A percentile compares a stretch with the other conserved stretches of the same genome.
Conservation (phyloP, 2,888 invertebrate genomes). For the Dynastes tityus region DNA sequence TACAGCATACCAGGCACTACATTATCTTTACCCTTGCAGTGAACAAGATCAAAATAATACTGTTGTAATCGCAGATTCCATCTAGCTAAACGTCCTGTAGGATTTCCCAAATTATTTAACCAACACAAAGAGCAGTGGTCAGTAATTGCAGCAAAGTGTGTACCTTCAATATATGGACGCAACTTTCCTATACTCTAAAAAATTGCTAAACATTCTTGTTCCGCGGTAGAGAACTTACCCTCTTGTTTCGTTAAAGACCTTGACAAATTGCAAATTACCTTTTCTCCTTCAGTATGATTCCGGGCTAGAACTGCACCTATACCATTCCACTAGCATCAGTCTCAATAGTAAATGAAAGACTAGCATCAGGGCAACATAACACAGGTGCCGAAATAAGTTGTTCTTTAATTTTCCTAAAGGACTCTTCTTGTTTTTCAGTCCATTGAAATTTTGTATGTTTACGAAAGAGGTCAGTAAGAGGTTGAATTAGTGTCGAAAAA, state of each 20-base stretch:
- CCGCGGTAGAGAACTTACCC: slow-evolving; percentile 48
- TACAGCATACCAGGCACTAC: slow-evolving; percentile 8
- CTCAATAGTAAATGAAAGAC: slow-evolving; percentile 33
- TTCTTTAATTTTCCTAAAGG: slow-evolving; percentile 46
- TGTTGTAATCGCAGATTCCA: slow-evolving; percentile 51
- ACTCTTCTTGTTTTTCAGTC: slow-evolving; percentile 27
- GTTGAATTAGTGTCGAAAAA: too few species aligned
- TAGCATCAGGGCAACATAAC: slow-evolving; percentile 49
- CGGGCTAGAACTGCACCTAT: slow-evolving; percentile 49
- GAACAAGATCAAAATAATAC: slow-evolving; percentile 53
- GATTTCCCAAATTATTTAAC: slow-evolving; percentile 52
- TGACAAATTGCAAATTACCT: slow-evolving; percentile 45
- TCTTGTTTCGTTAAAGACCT: slow-evolving; percentile 47
- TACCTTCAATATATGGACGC: too few species aligned
- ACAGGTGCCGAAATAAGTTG: slow-evolving; percentile 43
- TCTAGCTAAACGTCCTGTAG: slow-evolving; percentile 54
- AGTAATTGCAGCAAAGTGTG: too few species aligned
- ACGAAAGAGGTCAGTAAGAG: too few species aligned
- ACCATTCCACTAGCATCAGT: slow-evolving; percentile 41
- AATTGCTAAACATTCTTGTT: slow-evolving; percentile 53
- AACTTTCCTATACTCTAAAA: slow-evolving; percentile 48
- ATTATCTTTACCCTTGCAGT: slow-evolving; percentile 49
- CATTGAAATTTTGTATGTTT: slow-evolving; percentile 29
- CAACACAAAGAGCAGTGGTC: slow-evolving; percentile 21
- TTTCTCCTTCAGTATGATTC: slow-evolving; percentile 15